phyloP scores from a whole-genome alignment of 2,113 vertebrate genomes.

The Coptodon bakossiorum region DNA sequence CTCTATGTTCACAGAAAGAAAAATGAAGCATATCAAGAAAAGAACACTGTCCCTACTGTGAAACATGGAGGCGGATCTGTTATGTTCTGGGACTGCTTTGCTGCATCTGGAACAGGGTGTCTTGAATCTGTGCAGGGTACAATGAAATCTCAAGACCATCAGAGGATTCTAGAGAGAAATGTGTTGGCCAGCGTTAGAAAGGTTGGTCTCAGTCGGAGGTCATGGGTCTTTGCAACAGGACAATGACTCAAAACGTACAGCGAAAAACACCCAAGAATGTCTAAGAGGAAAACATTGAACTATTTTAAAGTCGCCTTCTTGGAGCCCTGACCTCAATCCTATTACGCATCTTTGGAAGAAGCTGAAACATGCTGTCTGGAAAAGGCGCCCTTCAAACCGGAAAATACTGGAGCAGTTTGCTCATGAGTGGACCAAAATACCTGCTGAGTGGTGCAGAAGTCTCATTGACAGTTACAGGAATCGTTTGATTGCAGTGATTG shows the following conservation, averaged over 20 bases:
- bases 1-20: neutral
- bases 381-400: accelerated
- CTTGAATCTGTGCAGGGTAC: neutral
- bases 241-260: neutral
- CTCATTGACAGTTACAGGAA: neutral
- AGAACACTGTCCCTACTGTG: neutral
- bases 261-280: neutral
- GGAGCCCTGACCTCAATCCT: neutral
- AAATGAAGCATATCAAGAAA: neutral
- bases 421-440: neutral
- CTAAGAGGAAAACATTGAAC: neutral
- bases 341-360: neutral
- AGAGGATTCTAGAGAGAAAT: neutral
- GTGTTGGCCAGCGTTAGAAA: neutral
- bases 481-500: accelerated
- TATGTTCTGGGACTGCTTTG: neutral
- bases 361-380: neutral
- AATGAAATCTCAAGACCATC: neutral
- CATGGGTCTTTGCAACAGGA: neutral
- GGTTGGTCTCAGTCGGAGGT: accelerated
- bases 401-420: neutral
- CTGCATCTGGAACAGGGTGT: neutral
- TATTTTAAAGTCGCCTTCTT: neutral
- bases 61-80: accelerated
- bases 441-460: neutral